A percentile compares a stretch with the other conserved stretches of the same genome.
Evolutionary conservation across 2,113 vertebrate species (phyloP).

Genomic region (Macaca mulatta): DNA sequence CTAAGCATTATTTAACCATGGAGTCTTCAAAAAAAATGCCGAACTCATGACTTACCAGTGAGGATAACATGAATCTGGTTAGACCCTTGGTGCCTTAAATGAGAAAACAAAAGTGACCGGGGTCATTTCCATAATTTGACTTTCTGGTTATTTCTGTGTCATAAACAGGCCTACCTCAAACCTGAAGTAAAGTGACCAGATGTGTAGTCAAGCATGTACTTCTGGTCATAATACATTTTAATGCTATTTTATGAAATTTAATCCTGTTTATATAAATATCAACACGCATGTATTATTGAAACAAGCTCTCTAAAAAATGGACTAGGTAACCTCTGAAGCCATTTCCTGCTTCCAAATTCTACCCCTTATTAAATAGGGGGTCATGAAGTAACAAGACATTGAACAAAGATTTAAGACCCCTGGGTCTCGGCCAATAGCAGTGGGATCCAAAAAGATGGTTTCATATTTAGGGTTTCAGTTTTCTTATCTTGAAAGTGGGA

Average conservation of each 20-base stretch:
- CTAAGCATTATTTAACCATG: conserved; percentile 55
- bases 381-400: neutral
- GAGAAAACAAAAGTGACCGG: neutral
- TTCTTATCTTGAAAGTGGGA: neutral
- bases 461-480: neutral
- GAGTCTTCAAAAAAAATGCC: neutral
- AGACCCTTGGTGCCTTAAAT: neutral
- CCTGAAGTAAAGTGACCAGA: neutral
- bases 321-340: neutral
- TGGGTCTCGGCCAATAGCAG: neutral
- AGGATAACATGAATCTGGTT: neutral
- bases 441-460: neutral
- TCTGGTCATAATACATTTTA: neutral
- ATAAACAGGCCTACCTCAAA: neutral
- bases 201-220: neutral
- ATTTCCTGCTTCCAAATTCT: neutral
- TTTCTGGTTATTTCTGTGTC: neutral
- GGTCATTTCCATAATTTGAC: neutral
- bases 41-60: neutral
- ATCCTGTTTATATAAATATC: neutral
- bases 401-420: neutral
- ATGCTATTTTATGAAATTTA: neutral
- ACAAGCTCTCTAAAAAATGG: neutral
- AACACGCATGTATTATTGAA: neutral
- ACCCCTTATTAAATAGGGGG: fast-evolving